A percentile compares a stretch with the other conserved stretches of the same genome.
Evolutionary conservation across 1,140 invertebrate species (phyloP).

Genomic region (Heterodera schachtii): DNA sequence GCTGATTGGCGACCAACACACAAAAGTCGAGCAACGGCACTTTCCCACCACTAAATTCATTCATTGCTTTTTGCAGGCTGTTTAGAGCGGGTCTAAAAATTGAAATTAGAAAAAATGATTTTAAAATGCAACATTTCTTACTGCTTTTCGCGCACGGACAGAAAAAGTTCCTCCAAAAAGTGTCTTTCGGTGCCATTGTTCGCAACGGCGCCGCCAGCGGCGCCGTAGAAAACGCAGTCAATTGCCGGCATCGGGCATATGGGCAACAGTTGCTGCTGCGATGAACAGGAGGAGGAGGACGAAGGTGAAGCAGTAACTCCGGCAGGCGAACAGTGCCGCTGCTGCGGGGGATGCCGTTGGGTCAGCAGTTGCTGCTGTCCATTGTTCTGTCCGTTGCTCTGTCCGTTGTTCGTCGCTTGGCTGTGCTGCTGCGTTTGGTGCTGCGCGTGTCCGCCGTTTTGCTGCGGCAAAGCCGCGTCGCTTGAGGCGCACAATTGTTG

Average conservation of each 20-base stretch:
- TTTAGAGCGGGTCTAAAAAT: conserved; percentile 30
- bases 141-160: conserved; percentile 30
- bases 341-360: not conserved
- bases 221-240: conserved; percentile 42
- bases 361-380: not conserved
- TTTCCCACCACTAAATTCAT: conserved; percentile 14
- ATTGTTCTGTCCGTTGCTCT: no score
- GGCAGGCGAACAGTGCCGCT: not conserved
- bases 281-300: not conserved
- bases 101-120: not conserved
- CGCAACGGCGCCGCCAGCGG: not conserved
- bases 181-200: not conserved
- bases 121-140: conserved; percentile 1
- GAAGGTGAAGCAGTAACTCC: conserved; percentile 10
- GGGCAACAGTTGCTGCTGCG: conserved; percentile 43
- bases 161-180: conserved; percentile 36
- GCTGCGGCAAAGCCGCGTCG: no score
- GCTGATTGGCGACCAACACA: conserved; percentile 20
- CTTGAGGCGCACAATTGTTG: not conserved
- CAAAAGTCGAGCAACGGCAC: conserved; percentile 32
- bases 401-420: no score
- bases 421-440: no score
- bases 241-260: conserved; percentile 53
- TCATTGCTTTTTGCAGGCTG: conserved; percentile 22
- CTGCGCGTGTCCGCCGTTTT: no score